phyloP scores from a whole-genome alignment of 2,797 vertebrate species.

The Catharus ustulatus region DNA sequence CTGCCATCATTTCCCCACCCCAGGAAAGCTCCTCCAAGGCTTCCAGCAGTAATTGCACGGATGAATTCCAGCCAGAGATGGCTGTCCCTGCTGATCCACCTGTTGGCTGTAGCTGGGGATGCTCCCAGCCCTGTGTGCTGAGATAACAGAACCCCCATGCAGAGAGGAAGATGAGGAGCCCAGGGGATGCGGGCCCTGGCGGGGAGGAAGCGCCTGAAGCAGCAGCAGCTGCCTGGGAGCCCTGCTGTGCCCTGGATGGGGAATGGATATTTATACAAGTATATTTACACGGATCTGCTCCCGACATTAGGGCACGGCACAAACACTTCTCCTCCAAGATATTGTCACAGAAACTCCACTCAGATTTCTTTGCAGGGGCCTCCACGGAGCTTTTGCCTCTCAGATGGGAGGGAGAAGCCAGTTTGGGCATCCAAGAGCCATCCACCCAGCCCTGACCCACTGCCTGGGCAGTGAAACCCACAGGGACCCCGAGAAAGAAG shows the following conservation, averaged over 20 bases:
- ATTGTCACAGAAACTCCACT: not conserved
- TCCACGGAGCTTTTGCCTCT: not conserved
- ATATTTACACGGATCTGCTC: not conserved
- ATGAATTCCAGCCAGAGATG: not conserved
- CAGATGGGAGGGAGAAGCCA: not conserved
- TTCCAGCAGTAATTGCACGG: accelerated
- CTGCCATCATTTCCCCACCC: not conserved
- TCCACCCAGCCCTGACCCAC: not conserved
- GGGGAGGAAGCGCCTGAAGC: not conserved
- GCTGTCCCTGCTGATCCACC: not conserved
- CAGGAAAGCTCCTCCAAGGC: not conserved
- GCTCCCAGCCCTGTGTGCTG: not conserved
- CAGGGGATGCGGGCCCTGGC: not conserved
- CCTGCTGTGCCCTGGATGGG: not conserved
- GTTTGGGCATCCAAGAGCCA: not conserved
- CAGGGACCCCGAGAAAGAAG: not conserved
- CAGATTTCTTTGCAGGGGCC: not conserved
- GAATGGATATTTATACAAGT: accelerated
- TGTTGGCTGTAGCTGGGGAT: not conserved
- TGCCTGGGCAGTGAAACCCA: not conserved
- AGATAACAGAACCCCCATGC: not conserved
- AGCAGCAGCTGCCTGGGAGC: not conserved
- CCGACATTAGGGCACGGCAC: not conserved
- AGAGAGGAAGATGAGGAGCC: not conserved
- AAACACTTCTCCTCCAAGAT: not conserved